Evolutionary conservation across 2,113 vertebrate genomes (phyloP).

Genomic region (Nycticorax nycticorax): DNA sequence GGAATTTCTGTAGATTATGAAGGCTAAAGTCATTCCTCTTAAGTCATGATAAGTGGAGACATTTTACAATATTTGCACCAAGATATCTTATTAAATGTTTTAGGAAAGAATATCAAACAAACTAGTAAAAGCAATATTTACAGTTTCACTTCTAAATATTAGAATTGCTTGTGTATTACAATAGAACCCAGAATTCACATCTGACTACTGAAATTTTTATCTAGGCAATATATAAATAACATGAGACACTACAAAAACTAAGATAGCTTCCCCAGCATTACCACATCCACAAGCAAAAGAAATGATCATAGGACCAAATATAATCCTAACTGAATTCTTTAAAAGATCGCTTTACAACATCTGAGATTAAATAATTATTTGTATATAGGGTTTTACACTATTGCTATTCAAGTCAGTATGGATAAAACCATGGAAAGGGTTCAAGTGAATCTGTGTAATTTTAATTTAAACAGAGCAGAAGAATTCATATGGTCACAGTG

Average conservation of each 20-base stretch:
- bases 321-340: background rate
- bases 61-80: background rate
- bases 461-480: background rate
- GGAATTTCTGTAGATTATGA: background rate
- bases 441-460: background rate
- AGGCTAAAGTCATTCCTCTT: background rate
- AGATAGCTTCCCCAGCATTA: background rate
- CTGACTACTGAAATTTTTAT: background rate
- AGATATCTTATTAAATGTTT: background rate
- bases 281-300: background rate
- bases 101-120: background rate
- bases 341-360: background rate
- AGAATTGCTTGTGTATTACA: background rate
- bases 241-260: background rate
- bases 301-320: background rate
- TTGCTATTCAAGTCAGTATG: background rate
- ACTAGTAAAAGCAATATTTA: background rate
- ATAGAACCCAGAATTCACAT: background rate
- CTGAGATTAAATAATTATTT: background rate
- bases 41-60: background rate
- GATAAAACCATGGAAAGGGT: accelerated
- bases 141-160: background rate
- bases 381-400: background rate
- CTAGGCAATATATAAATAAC: background rate
- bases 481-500: background rate